A percentile compares a stretch with the other conserved stretches of the same genome.
Conservation (phyloP, 2,888 invertebrate species). For the Glyphotaelius pellucidus region DNA sequence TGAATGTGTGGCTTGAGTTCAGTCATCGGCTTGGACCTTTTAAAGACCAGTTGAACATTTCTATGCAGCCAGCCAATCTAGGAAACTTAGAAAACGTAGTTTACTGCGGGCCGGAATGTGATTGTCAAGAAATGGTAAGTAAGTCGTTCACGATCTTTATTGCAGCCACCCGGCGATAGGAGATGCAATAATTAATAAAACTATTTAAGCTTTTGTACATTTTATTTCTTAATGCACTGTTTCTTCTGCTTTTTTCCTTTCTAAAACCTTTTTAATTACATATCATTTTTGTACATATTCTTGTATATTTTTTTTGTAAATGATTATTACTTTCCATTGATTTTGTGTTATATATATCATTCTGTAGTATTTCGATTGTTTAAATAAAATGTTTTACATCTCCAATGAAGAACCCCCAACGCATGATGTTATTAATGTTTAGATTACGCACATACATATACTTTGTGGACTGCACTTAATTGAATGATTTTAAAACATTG, state of each 20-base stretch:
- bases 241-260: neutral
- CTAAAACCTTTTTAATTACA: neutral
- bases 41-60: conserved; percentile 49
- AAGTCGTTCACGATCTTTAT: neutral
- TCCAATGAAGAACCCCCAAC: conserved; percentile 10
- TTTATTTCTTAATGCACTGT: neutral
- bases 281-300: neutral
- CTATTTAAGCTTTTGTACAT: neutral
- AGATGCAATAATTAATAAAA: neutral
- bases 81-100: conserved; percentile 46
- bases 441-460: conserved; percentile 22
- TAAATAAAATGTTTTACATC: neutral
- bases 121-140: conserved; percentile 51
- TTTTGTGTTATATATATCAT: neutral
- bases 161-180: neutral
- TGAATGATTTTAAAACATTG: conserved; percentile 47
- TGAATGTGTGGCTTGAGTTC: neutral
- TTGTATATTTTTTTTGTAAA: neutral
- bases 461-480: conserved; percentile 48
- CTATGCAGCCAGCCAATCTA: conserved; percentile 61
- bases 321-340: neutral
- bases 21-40: conserved; percentile 29
- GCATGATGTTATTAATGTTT: conserved; percentile 26
- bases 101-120: conserved; percentile 49
- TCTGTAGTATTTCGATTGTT: conserved; percentile 30